A percentile compares a stretch with the other conserved stretches of the same genome.
Conservation (phyloP, 2,113 vertebrate genomes). For the Macquaria ambigua region DNA sequence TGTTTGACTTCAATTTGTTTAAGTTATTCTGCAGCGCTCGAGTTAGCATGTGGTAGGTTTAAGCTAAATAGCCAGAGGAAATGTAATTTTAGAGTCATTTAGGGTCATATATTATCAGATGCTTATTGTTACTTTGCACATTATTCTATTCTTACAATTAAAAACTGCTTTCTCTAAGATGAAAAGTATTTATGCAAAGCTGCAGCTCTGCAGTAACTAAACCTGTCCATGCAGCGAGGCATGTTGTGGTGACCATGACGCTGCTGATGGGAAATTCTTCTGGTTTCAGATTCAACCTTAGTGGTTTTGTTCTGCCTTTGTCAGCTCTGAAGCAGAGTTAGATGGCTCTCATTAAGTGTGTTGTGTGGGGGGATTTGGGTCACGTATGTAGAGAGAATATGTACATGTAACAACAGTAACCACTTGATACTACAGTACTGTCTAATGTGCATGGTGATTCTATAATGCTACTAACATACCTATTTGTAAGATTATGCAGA, state of each 20-base stretch:
- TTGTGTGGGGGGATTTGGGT: background rate
- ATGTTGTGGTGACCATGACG: background rate
- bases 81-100: background rate
- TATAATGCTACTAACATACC: background rate
- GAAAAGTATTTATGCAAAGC: background rate
- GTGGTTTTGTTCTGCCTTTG: background rate
- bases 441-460: background rate
- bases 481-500: background rate
- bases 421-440: background rate
- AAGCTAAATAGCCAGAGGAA: too few species aligned
- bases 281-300: conserved; percentile 16
- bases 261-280: conserved; percentile 1
- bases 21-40: too few species aligned
- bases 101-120: too few species aligned
- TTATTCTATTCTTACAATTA: background rate
- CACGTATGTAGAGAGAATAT: background rate
- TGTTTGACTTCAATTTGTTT: too few species aligned
- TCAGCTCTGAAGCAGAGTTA: background rate
- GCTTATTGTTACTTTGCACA: background rate
- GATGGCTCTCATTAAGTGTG: too few species aligned
- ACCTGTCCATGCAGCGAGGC: background rate
- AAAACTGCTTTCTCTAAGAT: background rate
- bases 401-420: background rate
- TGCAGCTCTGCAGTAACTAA: background rate
- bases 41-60: too few species aligned